Evolutionary conservation across 1,140 invertebrate species (phyloP).

Genomic region (Drosophila tropicalis): DNA sequence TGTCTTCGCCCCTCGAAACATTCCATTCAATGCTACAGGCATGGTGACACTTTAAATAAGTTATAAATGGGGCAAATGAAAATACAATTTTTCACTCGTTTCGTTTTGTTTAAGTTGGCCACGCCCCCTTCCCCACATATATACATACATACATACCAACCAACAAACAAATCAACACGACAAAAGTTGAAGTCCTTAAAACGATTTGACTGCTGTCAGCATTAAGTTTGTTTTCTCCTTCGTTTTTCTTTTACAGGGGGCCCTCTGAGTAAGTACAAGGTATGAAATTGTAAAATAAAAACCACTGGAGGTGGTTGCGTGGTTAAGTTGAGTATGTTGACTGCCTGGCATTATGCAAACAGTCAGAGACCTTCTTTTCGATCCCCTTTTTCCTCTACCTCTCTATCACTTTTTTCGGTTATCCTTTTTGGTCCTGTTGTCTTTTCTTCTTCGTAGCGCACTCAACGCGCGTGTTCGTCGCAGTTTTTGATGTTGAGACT

Average conservation of each 20-base stretch:
- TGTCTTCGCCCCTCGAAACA: slow-evolving; percentile 40
- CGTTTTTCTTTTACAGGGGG: neutral
- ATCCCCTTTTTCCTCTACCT: no score
- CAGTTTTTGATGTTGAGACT: slow-evolving; percentile 50
- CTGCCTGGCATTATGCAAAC: slow-evolving; percentile 72
- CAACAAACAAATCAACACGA: slow-evolving; percentile 75
- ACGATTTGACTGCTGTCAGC: slow-evolving; percentile 70
- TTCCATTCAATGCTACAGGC: slow-evolving; percentile 48
- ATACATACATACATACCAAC: slow-evolving; percentile 42
- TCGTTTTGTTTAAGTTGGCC: slow-evolving; percentile 30
- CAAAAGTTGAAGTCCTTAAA: slow-evolving; percentile 57
- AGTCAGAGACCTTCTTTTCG: neutral
- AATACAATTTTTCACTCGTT: slow-evolving; percentile 51
- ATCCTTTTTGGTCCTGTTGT: slow-evolving; percentile 29
- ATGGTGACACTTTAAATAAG: slow-evolving; percentile 75
- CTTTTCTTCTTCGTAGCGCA: slow-evolving; percentile 26
- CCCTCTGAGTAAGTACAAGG: slow-evolving; percentile 34
- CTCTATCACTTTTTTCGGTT: slow-evolving; percentile 6
- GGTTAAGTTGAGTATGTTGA: slow-evolving; percentile 40
- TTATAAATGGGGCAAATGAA: slow-evolving; percentile 77
- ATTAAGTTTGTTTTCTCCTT: slow-evolving; percentile 50
- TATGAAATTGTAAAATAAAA: slow-evolving; percentile 78
- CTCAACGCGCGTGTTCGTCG: slow-evolving; percentile 37
- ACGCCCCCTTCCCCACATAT: slow-evolving; percentile 8
- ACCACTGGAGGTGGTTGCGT: slow-evolving; percentile 47